Percentiles rank a stretch among this genome's conserved stretches.
Conservation (phyloP, 2,888 invertebrate species). For the Trissolcus japonicus region DNA sequence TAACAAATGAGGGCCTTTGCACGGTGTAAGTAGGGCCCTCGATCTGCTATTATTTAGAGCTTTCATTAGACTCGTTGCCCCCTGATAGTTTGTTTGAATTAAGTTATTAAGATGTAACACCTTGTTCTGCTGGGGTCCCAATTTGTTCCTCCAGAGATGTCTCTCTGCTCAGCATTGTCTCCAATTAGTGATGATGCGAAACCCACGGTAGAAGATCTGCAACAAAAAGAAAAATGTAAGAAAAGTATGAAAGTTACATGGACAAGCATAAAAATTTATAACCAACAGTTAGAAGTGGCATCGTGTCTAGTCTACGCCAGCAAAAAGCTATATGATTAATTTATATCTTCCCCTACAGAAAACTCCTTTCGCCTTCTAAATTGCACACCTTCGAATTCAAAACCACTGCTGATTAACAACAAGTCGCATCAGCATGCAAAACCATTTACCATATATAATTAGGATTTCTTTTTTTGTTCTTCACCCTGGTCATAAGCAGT, state of each 20-base stretch:
- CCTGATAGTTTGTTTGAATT: conserved; percentile 7
- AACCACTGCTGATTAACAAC: neutral
- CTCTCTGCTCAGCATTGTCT: no score
- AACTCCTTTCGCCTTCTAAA: neutral
- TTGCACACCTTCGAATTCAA: neutral
- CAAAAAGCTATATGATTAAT: no score
- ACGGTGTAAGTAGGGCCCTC: conserved; percentile 5
- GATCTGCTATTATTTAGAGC: neutral
- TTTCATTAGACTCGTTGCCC: neutral
- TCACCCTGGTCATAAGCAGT: conserved; percentile 12
- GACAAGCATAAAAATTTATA: no score
- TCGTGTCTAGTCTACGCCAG: no score
- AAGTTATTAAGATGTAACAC: conserved; percentile 1
- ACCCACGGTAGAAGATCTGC: no score
- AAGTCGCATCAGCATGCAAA: conserved; percentile 17
- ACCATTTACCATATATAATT: conserved; percentile 37
- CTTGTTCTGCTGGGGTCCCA: neutral
- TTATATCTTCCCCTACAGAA: neutral
- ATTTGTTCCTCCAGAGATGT: neutral
- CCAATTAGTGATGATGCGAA: no score
- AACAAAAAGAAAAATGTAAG: no score
- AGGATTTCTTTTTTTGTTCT: conserved; percentile 1
- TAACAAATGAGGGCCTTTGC: conserved; percentile 3
- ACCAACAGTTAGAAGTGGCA: no score
- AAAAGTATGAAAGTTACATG: no score